Percentiles rank a stretch among this genome's conserved stretches.
Conservation (phyloP, 1,140 invertebrate species). For the Pogonognathellus flavescens region DNA sequence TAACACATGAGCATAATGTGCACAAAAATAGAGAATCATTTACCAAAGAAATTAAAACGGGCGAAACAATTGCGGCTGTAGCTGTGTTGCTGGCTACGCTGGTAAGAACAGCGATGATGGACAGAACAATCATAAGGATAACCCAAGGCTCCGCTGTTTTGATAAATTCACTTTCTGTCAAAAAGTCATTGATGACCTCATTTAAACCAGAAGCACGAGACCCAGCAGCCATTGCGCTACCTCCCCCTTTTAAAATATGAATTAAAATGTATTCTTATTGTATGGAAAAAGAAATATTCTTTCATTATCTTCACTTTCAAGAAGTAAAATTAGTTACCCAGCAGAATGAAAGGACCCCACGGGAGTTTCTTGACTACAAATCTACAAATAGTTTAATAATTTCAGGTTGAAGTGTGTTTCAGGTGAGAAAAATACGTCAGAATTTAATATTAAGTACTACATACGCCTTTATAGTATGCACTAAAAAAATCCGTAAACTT, state of each 20-base stretch:
- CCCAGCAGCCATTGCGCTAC: conserved; percentile 88
- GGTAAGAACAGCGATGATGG: conserved; percentile 76
- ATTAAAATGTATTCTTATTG: too few relatives aligned
- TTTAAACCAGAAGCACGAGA: conserved; percentile 85
- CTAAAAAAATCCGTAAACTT: background rate
- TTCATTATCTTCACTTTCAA: background rate
- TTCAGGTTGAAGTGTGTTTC: background rate
- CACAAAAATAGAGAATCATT: background rate
- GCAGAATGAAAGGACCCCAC: conserved; percentile 74
- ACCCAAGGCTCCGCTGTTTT: conserved; percentile 66
- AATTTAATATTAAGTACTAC: background rate
- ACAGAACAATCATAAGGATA: conserved; percentile 69
- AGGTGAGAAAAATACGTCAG: background rate
- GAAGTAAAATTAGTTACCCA: conserved; percentile 44
- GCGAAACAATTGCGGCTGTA: conserved; percentile 56
- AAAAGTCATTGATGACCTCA: conserved; percentile 77
- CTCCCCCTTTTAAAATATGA: conserved; percentile 75
- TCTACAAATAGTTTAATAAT: conserved; percentile 66
- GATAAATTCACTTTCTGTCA: conserved; percentile 68
- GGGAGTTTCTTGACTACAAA: conserved; percentile 82
- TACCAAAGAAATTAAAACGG: conserved; percentile 61
- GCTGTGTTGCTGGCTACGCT: conserved; percentile 84
- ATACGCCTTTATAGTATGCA: background rate
- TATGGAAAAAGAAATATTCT: too few relatives aligned
- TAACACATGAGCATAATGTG: too few relatives aligned